These are phyloP conservation scores for Lutjanus erythropterus DNA, from an alignment of 2,113 vertebrate species.

Conservation along the genomic window DNA sequence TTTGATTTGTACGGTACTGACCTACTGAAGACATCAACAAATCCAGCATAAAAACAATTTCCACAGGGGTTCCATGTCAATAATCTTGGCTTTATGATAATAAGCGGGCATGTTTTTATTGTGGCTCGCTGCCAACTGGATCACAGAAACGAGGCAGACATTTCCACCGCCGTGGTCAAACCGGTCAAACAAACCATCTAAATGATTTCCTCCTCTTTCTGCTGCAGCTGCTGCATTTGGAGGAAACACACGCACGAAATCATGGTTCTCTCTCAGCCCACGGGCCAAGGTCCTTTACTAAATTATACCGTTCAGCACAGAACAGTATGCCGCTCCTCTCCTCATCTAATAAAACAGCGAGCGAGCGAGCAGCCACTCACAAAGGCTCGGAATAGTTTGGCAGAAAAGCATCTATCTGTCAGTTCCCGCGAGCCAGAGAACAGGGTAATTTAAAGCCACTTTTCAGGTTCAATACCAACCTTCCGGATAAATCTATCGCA, in stretches of 20 bases:
- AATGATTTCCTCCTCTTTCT: slow-evolving; percentile 66
- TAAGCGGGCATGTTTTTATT: slow-evolving; percentile 51
- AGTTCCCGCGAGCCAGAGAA: slow-evolving; percentile 46
- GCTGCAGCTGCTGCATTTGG: slow-evolving; percentile 64
- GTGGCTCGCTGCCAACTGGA: slow-evolving; percentile 47
- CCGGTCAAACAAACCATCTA: slow-evolving; percentile 57
- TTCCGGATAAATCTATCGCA: slow-evolving; percentile 59
- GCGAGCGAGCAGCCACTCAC: slow-evolving; percentile 60
- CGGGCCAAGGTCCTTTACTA: slow-evolving; percentile 71
- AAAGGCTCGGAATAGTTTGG: slow-evolving; percentile 38
- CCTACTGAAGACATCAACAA: slow-evolving; percentile 14
- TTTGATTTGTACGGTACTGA: slow-evolving; percentile 6
- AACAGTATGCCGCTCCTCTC: slow-evolving; percentile 35
- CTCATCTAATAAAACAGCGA: slow-evolving; percentile 71
- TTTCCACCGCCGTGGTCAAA: slow-evolving; percentile 30
- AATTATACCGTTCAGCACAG: slow-evolving; percentile 69
- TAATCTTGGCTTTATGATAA: slow-evolving; percentile 39
- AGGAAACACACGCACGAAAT: slow-evolving; percentile 42
- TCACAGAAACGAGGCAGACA: slow-evolving; percentile 46
- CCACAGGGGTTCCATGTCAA: slow-evolving; percentile 39
- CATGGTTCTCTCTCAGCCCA: slow-evolving; percentile 48
- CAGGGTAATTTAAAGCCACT: slow-evolving; percentile 71
- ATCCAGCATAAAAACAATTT: slow-evolving; percentile 32
- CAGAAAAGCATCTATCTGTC: slow-evolving; percentile 61
- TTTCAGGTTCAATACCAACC: slow-evolving; percentile 71